Conservation (phyloP, 2,113 vertebrate genomes). For the Carassius carassius region DNA sequence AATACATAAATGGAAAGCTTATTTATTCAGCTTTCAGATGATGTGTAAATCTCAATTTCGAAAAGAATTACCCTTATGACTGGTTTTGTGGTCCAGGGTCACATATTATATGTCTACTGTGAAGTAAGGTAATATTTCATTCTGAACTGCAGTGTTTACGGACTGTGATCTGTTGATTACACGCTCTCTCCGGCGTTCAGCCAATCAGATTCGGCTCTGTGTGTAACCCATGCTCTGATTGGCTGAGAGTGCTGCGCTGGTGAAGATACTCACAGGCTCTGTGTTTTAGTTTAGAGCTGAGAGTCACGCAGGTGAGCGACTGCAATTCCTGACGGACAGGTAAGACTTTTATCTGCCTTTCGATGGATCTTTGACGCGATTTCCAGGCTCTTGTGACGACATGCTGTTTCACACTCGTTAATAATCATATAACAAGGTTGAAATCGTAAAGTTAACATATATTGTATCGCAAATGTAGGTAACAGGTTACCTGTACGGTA, state of each 20-base stretch:
- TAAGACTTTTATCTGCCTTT: background rate
- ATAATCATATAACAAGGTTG: background rate
- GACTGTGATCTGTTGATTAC: no score
- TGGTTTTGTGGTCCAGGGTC: no score
- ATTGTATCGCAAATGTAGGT: background rate
- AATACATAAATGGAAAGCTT: no score
- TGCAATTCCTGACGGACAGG: background rate
- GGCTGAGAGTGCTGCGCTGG: background rate
- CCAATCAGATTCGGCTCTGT: conserved; percentile 19
- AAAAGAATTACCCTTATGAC: no score
- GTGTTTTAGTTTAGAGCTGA: background rate
- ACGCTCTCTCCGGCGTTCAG: background rate
- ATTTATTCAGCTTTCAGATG: no score
- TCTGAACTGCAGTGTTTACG: background rate
- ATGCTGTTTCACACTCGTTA: background rate
- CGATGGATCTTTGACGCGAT: background rate
- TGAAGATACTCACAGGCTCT: background rate
- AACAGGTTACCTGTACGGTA: background rate
- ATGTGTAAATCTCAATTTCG: no score
- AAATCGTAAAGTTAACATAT: background rate
- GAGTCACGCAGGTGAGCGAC: conserved; percentile 5
- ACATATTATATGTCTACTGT: background rate
- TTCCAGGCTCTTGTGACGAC: background rate
- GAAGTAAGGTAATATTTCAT: background rate
- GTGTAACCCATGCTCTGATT: background rate